phyloP scores from a whole-genome alignment of 1,140 invertebrate genomes.

The Lysiphlebus fabarum region DNA sequence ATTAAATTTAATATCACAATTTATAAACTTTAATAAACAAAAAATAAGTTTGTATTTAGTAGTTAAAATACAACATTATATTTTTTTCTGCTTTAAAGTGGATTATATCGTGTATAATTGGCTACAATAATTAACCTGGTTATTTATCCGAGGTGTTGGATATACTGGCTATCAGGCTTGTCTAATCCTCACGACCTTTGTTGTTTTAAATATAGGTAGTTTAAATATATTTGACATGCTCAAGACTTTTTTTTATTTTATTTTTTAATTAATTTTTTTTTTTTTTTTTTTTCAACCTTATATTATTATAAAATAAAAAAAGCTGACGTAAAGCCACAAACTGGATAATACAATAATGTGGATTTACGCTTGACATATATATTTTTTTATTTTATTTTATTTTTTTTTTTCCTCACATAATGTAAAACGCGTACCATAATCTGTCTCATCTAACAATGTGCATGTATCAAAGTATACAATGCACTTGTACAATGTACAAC shows the following conservation, averaged over 20 bases:
- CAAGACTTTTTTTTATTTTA: too few species aligned
- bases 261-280: too few species aligned
- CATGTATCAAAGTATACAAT: too few species aligned
- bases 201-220: too few species aligned
- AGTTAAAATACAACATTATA: conserved; percentile 5
- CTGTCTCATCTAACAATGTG: too few species aligned
- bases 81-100: not conserved
- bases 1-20: not conserved
- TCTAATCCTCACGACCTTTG: too few species aligned
- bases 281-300: not conserved
- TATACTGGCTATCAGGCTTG: too few species aligned
- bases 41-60: not conserved
- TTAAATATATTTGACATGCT: too few species aligned
- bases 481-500: too few species aligned
- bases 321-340: not conserved
- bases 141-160: conserved; percentile 5
- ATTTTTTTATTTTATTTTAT: not conserved
- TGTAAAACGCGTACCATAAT: not conserved
- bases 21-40: not conserved
- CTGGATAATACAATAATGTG: conserved; percentile 21
- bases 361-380: conserved; percentile 21
- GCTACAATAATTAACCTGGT: conserved; percentile 16
- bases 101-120: conserved; percentile 18
- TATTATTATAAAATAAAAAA: conserved; percentile 2
- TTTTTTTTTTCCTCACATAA: too few species aligned